Percentiles rank a stretch among this genome's conserved stretches.
phyloP scores from a whole-genome alignment of 1,140 invertebrate genomes.

The Tetragonula clypearis region DNA sequence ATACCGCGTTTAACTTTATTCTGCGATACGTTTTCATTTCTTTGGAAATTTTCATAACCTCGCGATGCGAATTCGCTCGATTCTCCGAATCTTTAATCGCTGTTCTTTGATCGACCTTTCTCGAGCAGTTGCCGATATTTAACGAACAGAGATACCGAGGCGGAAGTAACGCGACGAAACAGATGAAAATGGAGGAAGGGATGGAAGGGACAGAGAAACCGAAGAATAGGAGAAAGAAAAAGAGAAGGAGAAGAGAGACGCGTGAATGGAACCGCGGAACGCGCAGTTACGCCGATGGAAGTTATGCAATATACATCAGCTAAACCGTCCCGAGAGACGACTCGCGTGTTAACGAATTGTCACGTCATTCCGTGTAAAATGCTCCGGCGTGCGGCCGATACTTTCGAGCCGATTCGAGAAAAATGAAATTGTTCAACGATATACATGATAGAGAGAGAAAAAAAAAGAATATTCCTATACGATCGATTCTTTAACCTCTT shows the following conservation, averaged over 20 bases:
- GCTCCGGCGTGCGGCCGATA: neutral
- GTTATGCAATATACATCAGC: conserved; percentile 41
- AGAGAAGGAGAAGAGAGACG: no score
- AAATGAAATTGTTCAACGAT: neutral
- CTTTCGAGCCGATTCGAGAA: neutral
- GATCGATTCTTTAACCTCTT: neutral
- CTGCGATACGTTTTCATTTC: no score
- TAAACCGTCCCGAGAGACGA: conserved; percentile 33
- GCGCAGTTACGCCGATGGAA: neutral
- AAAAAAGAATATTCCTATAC: neutral
- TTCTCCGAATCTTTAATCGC: conserved; percentile 14
- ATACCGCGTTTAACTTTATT: neutral
- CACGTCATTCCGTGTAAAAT: neutral
- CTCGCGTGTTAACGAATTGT: conserved; percentile 29
- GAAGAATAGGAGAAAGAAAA: neutral
- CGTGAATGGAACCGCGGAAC: neutral
- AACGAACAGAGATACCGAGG: no score
- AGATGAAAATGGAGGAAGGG: neutral
- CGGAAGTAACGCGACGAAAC: neutral
- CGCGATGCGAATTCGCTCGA: no score
- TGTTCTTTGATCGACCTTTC: conserved; percentile 32
- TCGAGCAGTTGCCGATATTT: neutral
- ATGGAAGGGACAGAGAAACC: no score
- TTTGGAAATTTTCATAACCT: no score
- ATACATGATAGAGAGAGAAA: no score